Conservation (phyloP, 1,140 invertebrate species). For the Macrobrachium nipponense region DNA sequence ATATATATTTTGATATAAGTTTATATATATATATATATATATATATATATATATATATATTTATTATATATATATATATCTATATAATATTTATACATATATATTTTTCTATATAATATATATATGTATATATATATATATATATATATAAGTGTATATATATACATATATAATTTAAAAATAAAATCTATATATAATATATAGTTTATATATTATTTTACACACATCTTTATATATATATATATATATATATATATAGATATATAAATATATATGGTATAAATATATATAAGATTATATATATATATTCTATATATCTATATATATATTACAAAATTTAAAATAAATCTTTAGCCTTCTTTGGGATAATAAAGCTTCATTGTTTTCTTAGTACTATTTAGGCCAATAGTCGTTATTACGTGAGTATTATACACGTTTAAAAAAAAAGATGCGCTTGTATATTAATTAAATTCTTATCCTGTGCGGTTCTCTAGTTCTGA, state of each 20-base stretch:
- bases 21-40: slow-evolving; percentile 2
- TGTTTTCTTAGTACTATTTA: too few species aligned
- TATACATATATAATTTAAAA: slow-evolving; percentile 1
- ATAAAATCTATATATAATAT: slow-evolving; percentile 20
- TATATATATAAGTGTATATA: slow-evolving; percentile 14
- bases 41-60: slow-evolving; percentile 20
- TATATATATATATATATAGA: slow-evolving; percentile 16
- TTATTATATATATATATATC: slow-evolving; percentile 5
- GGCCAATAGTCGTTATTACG: too few species aligned
- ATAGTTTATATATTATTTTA: slow-evolving; percentile 11
- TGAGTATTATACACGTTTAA: background rate
- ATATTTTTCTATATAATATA: too few species aligned
- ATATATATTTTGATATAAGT: too few species aligned
- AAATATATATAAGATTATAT: background rate
- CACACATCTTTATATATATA: too few species aligned
- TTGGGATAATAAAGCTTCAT: too few species aligned
- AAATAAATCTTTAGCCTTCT: too few species aligned
- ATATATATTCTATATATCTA: background rate
- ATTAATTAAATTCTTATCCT: background rate
- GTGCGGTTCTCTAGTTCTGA: too few species aligned
- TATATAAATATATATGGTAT: background rate
- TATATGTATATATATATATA: slow-evolving; percentile 4
- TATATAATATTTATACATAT: background rate
- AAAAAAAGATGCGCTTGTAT: background rate
- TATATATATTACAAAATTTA: too few species aligned